A percentile compares a stretch with the other conserved stretches of the same genome.
phyloP scores from a whole-genome alignment of 1,140 invertebrate genomes.

The Acyrthosiphon pisum region DNA sequence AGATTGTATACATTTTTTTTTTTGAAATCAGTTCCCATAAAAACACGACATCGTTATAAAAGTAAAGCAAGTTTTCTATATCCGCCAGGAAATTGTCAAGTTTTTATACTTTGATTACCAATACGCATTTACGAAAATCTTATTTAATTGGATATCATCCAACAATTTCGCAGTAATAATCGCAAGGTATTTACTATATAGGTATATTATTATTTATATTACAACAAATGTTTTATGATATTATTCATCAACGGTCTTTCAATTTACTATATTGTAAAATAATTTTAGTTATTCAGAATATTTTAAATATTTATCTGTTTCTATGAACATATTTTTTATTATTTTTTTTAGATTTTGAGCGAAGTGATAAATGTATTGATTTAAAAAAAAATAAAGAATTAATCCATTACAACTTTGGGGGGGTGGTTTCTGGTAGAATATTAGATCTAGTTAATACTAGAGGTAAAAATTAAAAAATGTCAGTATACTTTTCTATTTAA shows the following conservation, averaged over 20 bases:
- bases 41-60: conserved; percentile 15
- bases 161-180: not conserved
- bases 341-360: no score
- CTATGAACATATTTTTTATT: no score
- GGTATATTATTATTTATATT: not conserved
- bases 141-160: not conserved
- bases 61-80: not conserved
- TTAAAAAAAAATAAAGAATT: no score
- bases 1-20: not conserved
- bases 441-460: no score
- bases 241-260: not conserved
- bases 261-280: not conserved
- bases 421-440: no score
- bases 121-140: not conserved
- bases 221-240: not conserved
- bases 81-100: not conserved
- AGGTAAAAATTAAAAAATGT: no score
- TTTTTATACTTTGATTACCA: not conserved
- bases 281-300: not conserved
- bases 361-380: no score
- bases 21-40: not conserved
- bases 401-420: no score
- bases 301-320: not conserved
- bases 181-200: not conserved
- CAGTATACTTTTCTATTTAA: no score